Evolutionary conservation across 2,113 vertebrate species (phyloP).

Genomic region (Riparia riparia): DNA sequence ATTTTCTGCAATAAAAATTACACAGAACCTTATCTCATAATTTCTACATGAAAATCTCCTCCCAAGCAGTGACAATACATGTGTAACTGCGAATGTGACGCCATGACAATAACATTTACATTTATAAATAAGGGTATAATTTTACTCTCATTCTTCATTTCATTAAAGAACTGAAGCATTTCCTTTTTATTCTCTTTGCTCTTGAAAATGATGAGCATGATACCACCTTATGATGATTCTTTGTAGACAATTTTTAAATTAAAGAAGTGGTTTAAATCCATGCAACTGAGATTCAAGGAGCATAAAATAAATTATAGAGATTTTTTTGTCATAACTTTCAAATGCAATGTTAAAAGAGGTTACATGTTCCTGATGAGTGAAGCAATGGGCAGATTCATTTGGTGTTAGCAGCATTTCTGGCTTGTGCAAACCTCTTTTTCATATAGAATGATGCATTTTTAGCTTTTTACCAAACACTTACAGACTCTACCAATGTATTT

Average conservation of each 20-base stretch:
- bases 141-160: background rate
- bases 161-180: background rate
- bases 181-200: background rate
- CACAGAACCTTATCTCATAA: background rate
- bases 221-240: background rate
- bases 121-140: background rate
- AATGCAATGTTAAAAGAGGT: background rate
- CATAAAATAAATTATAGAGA: background rate
- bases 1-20: background rate
- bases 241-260: background rate
- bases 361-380: background rate
- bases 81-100: background rate
- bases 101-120: background rate
- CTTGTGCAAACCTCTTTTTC: background rate
- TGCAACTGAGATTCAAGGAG: background rate
- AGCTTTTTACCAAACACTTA: background rate
- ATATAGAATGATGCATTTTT: background rate
- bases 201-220: background rate
- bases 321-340: background rate
- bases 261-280: background rate
- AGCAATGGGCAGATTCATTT: fast-evolving
- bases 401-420: background rate
- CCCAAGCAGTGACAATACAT: background rate
- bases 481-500: background rate
- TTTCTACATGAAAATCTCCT: background rate